Evolutionary conservation across 2,888 invertebrate species (phyloP), one percentile per base, ranked within the genome.

Genomic region (Philopedon plagiatum): DNA sequence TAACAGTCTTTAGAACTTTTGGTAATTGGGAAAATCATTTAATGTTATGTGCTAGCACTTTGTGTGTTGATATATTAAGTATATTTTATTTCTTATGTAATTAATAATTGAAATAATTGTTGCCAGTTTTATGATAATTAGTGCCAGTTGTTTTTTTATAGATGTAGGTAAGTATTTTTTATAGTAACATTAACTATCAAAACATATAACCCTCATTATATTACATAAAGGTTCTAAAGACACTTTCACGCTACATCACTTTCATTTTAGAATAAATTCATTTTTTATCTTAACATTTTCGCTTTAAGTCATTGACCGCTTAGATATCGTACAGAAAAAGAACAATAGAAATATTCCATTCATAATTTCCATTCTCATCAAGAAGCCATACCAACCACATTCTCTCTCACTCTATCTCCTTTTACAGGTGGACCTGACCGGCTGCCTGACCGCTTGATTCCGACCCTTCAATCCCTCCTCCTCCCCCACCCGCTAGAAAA

Each of bases 341-440:
- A n/a, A n/a, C n/a, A n/a, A n/a, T n/a, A n/a, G n/a, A n/a, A n/a
- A n/a, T n/a, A n/a, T n/a, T 3, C 26, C 26, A 26, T 26, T 26
- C 26, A 26, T 26, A 5, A 29, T 29, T 21, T 54, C 51, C 60
- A 60, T 51, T 70, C 49, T 29, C 56, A 56, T 34, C 34, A 54
- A 13, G 29, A 54, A 26, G 15, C 9, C 51, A 54, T 15, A 21
- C 29, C 51, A 21, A 44, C 44, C 37, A 15, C 46, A 29, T 54
- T 54, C 46, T 63, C 58, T 71, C 46, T 72, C 46, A 64, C 64
- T 68, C 63, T 64, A 18, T 73, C 62, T 73, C 49, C 69, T 80
- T 78, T 81, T 82, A 78, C 82, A 85, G 85, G 81, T 85, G 85
- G 84, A 83, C 83, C 77, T 85, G 83, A 84, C 81, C 78, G 81